Conservation (phyloP, 1,140 invertebrate species). For the Zaprionus kolodkinae region DNA sequence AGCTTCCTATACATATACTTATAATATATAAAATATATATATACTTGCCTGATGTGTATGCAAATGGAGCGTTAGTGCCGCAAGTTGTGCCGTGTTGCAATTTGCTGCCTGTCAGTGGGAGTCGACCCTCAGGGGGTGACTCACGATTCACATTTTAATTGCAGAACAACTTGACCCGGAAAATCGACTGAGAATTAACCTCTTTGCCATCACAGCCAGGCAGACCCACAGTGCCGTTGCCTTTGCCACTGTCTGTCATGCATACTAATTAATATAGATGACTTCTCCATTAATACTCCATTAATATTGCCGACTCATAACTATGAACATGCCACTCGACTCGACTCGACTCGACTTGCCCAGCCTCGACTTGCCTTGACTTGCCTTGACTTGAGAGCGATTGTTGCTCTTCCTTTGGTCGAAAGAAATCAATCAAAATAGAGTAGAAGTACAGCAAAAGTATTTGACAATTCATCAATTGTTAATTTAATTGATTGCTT, state of each 20-base stretch:
- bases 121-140: neutral
- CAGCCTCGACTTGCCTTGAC: neutral
- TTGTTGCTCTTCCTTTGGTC: conserved; percentile 15
- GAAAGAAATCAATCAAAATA: conserved; percentile 70
- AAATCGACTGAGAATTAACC: conserved; percentile 17
- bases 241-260: conserved; percentile 7
- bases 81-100: conserved; percentile 7
- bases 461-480: conserved; percentile 55
- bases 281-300: conserved; percentile 36
- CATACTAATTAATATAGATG: conserved; percentile 56
- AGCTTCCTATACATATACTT: neutral
- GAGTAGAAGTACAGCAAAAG: conserved; percentile 54
- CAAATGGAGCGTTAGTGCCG: conserved; percentile 6
- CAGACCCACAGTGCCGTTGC: neutral
- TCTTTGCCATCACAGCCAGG: neutral
- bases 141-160: conserved; percentile 6
- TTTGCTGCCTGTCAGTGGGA: neutral
- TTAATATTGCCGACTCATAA: conserved; percentile 31
- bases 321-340: neutral
- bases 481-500: conserved; percentile 68
- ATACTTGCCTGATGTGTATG: conserved; percentile 21
- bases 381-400: neutral
- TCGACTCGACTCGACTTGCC: neutral
- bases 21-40: neutral
- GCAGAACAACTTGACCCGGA: conserved; percentile 12